A percentile compares a stretch with the other conserved stretches of the same genome.
These are phyloP conservation scores for Tiliacea citrago DNA, from an alignment of 2,888 invertebrate species.

Conservation along the genomic window DNA sequence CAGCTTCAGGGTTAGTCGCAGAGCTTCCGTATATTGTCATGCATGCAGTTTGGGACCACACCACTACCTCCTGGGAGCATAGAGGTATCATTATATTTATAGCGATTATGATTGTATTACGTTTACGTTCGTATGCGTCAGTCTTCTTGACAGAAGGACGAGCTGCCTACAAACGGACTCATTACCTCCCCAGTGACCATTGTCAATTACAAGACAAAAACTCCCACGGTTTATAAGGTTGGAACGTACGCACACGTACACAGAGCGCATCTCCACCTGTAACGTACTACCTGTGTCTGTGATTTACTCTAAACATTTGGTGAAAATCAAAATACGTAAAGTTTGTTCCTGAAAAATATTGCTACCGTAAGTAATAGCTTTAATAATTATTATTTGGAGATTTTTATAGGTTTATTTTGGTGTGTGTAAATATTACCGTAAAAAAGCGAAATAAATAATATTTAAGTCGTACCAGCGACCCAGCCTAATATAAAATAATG, in stretches of 20 bases:
- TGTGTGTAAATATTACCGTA: background rate
- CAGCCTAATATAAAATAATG: background rate
- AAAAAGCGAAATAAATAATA: background rate
- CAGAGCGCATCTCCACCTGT: constrained; percentile 87
- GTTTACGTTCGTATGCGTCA: constrained; percentile 82
- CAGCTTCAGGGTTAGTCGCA: constrained; percentile 62
- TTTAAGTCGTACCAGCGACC: background rate
- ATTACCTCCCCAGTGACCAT: constrained; percentile 88
- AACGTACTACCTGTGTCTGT: constrained; percentile 77
- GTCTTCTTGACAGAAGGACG: constrained; percentile 86
- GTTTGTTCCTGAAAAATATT: constrained; percentile 20
- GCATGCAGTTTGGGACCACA: constrained; percentile 63
- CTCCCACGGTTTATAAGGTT: constrained; percentile 90
- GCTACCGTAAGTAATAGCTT: constrained; percentile 50
- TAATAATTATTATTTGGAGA: background rate
- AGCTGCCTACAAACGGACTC: constrained; percentile 87
- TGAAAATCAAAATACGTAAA: constrained; percentile 39
- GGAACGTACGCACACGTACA: constrained; percentile 80
- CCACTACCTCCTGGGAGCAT: constrained; percentile 67
- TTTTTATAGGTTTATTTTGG: background rate
- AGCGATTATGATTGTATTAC: constrained; percentile 81
- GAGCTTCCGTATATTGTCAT: constrained; percentile 67
- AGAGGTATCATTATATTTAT: constrained; percentile 74
- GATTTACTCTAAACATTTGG: constrained; percentile 69
- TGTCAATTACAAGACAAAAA: constrained; percentile 89